Base-by-base conservation (phyloP, 64 coral and sea anemone species). In the Astreopora myriophthalma region DNA sequence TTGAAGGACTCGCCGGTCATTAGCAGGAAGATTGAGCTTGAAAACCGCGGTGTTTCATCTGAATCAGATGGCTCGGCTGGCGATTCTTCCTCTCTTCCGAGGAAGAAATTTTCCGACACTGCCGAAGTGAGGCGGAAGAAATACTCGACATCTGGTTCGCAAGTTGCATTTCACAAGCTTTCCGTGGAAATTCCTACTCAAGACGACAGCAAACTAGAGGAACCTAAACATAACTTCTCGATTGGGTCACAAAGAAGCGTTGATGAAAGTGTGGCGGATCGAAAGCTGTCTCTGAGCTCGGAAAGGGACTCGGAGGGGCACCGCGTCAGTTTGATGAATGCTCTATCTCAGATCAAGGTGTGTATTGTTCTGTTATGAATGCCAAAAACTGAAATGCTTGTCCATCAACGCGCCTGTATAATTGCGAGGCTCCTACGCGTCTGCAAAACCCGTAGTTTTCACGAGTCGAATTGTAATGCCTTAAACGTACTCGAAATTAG, bases 321-420 rank as follows among this genome's bases (percentile, higher is more conserved):
- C 61, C 91, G 91, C 80, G 39, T 65, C 34, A 97, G 80, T 49
- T 74, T 97, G 64, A 94, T 97, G 36, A 97, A 92, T 52, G 95
- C 95, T 1, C 51, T 97, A 51, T 97, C 95, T 3, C 91, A 94
- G 75, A 97, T 97, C 13, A 97, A 97, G 91, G 95, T 97, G 80
- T 52, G 91, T 32, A 16, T 3, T 28, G 35, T 7, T 26, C 27
- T 40, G 40, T 75, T 79, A 27, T n/a, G 19, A 66, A 1, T 61
- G 20, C 3, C 6, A 16, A 14, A 1, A 2, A 49, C 3, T 6
- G 0, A 22, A 74, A 5, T 35, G 32, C 23, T 72, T 24, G n/a
- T n/a, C n/a, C n/a, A n/a, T n/a, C n/a, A n/a, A n/a, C n/a, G n/a
- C n/a, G n/a, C n/a, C n/a, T n/a, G n/a, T n/a, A n/a, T n/a, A n/a